Conservation (phyloP, 2,888 invertebrate species). For the Strigamia transsilvanica region DNA sequence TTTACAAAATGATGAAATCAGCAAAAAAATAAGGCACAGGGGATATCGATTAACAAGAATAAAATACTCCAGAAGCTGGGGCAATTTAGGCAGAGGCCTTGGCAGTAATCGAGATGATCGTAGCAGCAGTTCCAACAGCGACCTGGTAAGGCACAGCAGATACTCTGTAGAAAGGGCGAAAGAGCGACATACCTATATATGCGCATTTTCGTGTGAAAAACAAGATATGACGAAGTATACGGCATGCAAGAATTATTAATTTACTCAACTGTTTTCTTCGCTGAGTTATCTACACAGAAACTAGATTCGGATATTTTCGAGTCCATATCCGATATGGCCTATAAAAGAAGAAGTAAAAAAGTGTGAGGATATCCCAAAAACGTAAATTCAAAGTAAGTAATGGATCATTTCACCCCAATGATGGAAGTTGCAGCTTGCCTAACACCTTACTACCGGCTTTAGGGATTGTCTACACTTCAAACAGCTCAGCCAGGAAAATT, state of each 20-base stretch:
- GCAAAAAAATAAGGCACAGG: conserved; percentile 53
- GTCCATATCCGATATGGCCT: conserved; percentile 25
- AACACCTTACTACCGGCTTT: no score
- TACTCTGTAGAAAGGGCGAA: conserved; percentile 36
- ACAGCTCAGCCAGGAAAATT: no score
- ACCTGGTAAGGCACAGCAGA: conserved; percentile 34
- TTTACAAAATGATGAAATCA: conserved; percentile 50
- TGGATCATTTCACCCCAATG: not conserved
- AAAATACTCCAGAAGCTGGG: conserved; percentile 53
- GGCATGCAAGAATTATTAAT: conserved; percentile 27
- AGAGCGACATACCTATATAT: conserved; percentile 48
- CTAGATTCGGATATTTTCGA: conserved; percentile 10
- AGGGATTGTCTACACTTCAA: no score
- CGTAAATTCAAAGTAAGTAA: no score
- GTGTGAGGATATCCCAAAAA: not conserved
- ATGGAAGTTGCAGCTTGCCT: no score
- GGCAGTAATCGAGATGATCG: conserved; percentile 51
- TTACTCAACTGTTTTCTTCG: conserved; percentile 49
- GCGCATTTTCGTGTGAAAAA: conserved; percentile 46
- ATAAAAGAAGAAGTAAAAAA: not conserved
- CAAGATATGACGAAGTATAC: not conserved
- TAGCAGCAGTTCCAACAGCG: conserved; percentile 50
- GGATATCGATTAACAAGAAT: conserved; percentile 51
- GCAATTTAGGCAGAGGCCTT: conserved; percentile 53
- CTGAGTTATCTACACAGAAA: conserved; percentile 44